A percentile compares a stretch with the other conserved stretches of the same genome.
Conservation (phyloP, 2,797 vertebrate genomes). For the Neosilurus mollespiculum region DNA sequence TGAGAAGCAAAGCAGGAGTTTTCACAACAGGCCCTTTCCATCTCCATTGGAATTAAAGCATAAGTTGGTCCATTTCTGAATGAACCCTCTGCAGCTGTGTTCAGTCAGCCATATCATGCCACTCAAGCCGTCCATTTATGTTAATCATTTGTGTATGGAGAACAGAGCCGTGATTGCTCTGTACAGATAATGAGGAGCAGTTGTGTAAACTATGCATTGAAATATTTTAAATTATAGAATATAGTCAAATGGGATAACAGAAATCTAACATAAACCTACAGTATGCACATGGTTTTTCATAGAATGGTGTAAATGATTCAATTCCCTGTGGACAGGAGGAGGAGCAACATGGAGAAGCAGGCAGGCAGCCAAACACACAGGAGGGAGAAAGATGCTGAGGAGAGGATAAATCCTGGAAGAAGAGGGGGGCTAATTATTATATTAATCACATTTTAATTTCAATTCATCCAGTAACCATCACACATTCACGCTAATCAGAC, state of each 20-base stretch:
- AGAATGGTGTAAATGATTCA: slow-evolving; percentile 22
- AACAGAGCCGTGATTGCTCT: background rate
- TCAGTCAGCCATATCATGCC: background rate
- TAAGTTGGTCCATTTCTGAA: background rate
- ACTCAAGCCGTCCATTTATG: background rate
- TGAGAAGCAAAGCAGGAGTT: slow-evolving; percentile 1
- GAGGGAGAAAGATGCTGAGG: slow-evolving; percentile 51
- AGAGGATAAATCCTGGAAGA: slow-evolving; percentile 57
- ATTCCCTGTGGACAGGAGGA: slow-evolving; percentile 28
- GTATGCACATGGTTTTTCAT: background rate
- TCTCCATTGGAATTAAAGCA: slow-evolving; percentile 2
- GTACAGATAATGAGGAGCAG: background rate
- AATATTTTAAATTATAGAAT: background rate
- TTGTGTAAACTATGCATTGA: background rate
- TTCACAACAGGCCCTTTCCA: slow-evolving; percentile 9
- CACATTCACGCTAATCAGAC: slow-evolving; percentile 72
- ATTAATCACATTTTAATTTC: slow-evolving; percentile 74
- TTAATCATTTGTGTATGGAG: background rate
- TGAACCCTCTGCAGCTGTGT: background rate
- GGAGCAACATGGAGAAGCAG: slow-evolving; percentile 7
- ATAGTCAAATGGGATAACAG: background rate
- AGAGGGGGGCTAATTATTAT: slow-evolving; percentile 69
- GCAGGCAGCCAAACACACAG: slow-evolving; percentile 49
- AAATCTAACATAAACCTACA: slow-evolving; percentile 14
- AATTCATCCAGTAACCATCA: slow-evolving; percentile 70